These are phyloP conservation scores for Malurus elegans DNA, from an alignment of 2,113 vertebrate genomes.

Conservation along the genomic window DNA sequence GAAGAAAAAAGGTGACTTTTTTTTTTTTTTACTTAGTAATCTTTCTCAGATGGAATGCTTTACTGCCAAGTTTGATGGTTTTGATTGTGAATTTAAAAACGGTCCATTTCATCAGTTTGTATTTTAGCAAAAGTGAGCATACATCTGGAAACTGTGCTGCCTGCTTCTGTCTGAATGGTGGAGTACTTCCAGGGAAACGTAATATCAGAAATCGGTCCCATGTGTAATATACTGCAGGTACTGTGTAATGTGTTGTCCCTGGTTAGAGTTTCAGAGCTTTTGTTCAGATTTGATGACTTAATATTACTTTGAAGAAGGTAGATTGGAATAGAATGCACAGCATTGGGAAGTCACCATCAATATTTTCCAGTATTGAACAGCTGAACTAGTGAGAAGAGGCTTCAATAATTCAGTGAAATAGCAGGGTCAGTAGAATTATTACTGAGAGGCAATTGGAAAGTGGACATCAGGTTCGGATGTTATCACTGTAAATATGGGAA, in stretches of 20 bases:
- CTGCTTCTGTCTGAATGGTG: not conserved
- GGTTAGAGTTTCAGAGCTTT: not conserved
- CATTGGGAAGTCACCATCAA: not conserved
- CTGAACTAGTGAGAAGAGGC: not conserved
- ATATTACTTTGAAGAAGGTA: not conserved
- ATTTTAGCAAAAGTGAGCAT: not conserved
- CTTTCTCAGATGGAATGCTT: not conserved
- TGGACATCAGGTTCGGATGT: not conserved
- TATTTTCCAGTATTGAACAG: not conserved
- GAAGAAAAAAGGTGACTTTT: not conserved
- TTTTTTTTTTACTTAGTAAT: not conserved
- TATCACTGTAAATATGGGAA: not conserved
- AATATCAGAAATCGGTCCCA: not conserved
- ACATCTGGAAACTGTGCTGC: not conserved
- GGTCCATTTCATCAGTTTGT: not conserved
- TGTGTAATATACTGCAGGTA: not conserved
- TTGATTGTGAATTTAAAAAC: not conserved
- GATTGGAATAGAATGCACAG: not conserved
- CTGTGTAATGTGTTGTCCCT: not conserved
- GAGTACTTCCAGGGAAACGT: not conserved
- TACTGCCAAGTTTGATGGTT: not conserved
- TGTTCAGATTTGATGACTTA: not conserved
- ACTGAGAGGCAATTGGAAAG: not conserved
- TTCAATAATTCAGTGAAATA: not conserved
- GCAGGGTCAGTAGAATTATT: not conserved